Evolutionary conservation across 2,888 invertebrate species (phyloP).

Genomic region (Oscheius sp.): DNA sequence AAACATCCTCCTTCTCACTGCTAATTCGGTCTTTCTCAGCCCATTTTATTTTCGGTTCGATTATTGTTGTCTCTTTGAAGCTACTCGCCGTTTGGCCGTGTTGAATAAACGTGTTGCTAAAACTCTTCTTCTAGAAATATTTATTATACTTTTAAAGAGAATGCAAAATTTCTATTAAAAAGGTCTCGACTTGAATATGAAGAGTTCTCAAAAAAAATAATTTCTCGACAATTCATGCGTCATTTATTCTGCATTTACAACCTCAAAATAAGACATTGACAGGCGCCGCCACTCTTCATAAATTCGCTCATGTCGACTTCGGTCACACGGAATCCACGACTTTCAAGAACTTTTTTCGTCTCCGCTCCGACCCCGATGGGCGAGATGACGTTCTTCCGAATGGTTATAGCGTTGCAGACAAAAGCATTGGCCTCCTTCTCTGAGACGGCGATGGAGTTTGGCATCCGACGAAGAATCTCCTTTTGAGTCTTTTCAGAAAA

Average conservation of each 20-base stretch:
- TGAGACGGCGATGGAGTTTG: conserved; percentile 65
- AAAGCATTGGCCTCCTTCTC: conserved; percentile 66
- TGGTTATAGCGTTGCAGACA: conserved; percentile 68
- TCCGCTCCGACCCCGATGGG: conserved; percentile 61
- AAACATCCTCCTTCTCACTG: neutral
- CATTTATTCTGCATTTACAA: conserved; percentile 43
- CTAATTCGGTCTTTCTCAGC: conserved; percentile 15
- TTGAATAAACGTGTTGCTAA: conserved; percentile 15
- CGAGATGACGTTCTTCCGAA: conserved; percentile 64
- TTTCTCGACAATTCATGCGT: neutral
- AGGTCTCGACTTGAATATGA: no score
- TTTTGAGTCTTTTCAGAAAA: conserved; percentile 60
- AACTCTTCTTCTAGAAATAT: neutral
- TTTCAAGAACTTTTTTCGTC: conserved; percentile 48
- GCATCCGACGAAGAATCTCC: conserved; percentile 62
- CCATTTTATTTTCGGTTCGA: neutral
- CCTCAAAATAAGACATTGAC: conserved; percentile 69
- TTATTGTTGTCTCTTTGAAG: conserved; percentile 3
- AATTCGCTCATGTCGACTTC: conserved; percentile 69
- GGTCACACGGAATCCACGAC: conserved; percentile 59
- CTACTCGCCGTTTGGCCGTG: conserved; percentile 8
- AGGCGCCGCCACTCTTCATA: conserved; percentile 70
- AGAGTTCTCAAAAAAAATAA: no score
- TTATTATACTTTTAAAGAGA: conserved; percentile 44
- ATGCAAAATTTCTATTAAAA: no score